Base-by-base conservation (phyloP, 2,888 invertebrate species). In the Sarcophaga subvicina region DNA sequence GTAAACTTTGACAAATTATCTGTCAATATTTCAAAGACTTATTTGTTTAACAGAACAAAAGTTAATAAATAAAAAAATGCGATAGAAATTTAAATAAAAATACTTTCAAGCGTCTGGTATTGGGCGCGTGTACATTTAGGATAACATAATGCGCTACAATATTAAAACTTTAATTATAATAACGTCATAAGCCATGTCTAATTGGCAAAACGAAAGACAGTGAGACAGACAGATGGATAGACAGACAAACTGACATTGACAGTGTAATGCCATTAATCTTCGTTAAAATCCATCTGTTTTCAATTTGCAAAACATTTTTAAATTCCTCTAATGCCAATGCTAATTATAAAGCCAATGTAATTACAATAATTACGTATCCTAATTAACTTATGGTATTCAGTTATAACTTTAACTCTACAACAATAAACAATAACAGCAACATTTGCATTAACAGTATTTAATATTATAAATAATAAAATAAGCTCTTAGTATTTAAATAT, bases 231-330 rank as follows among this genome's bases (percentile, higher is more conserved):
- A 54, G 37, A 37, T 12, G 3, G 11, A 14, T 12, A 14, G 14
- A 49, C 14, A 49, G 14, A 49, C 14, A 49, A 4, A 54, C 5
- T 54, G 54, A 54, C 54, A 54, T 54, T 54, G 54, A 54, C 54
- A 54, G 54, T 54, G 54, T 14, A 14, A 54, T 49, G 47, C 20
- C 64, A 77, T 82, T 66, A 77, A 82, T 82, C 76, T 82, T 82
- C 17, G 71, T 71, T 76, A 64, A 25, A 54, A 59, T 76, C 37
- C 66, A 66, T 17, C 8, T 66, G 72, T 80, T 72, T 47, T 22
- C 25, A 25, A 71, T 69, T 81, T 69, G 37, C 25, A 80, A 80
- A 82, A 64, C 22, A 82, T 25, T 70, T 25, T 70, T 70, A 76
- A 76, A 82, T 82, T 81, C 54, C n/a, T 73, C 25, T 67, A 47